phyloP scores from a whole-genome alignment of 1,140 invertebrate species.

The Hyles euphorbiae region DNA sequence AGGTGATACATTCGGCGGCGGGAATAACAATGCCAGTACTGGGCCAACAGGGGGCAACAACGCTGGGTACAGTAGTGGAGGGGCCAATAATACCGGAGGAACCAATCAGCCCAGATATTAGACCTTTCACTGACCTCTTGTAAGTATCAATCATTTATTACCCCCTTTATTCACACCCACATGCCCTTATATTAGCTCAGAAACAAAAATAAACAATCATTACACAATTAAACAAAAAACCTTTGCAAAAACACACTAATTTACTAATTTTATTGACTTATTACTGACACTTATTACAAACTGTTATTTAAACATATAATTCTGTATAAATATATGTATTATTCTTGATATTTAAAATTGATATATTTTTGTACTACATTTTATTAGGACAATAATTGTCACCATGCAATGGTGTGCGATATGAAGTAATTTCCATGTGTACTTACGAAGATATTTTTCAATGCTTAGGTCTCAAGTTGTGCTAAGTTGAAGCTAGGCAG shows the following conservation, averaged over 20 bases:
- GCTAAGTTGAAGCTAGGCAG: slow-evolving; percentile 69
- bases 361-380: too few relatives aligned
- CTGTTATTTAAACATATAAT: too few relatives aligned
- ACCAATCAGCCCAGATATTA: slow-evolving; percentile 42
- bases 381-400: too few relatives aligned
- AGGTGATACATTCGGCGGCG: neutral
- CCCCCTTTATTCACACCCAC: neutral
- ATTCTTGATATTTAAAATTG: too few relatives aligned
- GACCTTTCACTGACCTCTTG: slow-evolving; percentile 33
- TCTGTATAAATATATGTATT: too few relatives aligned
- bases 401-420: slow-evolving; percentile 1
- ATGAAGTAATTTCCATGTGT: slow-evolving; percentile 14
- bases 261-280: too few relatives aligned
- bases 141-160: slow-evolving; percentile 35
- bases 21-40: neutral
- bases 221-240: too few relatives aligned
- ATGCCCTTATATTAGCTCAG: neutral
- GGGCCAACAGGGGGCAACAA: too few relatives aligned
- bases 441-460: slow-evolving; percentile 48
- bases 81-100: slow-evolving; percentile 14
- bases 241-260: too few relatives aligned
- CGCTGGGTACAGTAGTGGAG: slow-evolving; percentile 25
- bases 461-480: slow-evolving; percentile 67
- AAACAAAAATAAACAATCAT: too few relatives aligned
- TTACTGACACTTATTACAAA: too few relatives aligned